Evolutionary conservation across 1,140 invertebrate genomes (phyloP), one percentile per base, ranked within the genome.

Genomic region (Nebria ingens): DNA sequence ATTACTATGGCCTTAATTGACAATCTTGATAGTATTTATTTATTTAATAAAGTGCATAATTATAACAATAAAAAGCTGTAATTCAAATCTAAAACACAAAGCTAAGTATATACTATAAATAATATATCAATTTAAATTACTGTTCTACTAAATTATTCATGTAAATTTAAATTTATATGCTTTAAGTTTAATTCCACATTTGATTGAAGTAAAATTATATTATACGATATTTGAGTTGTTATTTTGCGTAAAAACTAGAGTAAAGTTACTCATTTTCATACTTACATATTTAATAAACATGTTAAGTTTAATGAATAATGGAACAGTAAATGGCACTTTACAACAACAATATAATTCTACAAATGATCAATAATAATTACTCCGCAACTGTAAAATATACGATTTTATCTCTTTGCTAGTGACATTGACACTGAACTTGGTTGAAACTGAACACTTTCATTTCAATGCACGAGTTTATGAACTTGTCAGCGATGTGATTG

Each of bases 351-450:
- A 4, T 13, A 13, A 13, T 4, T 29, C 4, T 29, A 29, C 25
- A 29, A 29, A 6, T 29, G 13, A 29, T 29, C 4, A 29, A 6
- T 6, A 29, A 29, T 4, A 29, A 4, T 6, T 13, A 6, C 25
- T 29, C 25, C 4, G n/a, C n/a, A n/a, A n/a, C n/a, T 9, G 25
- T n/a, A 34, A 34, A 34, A 34, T n/a, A 34, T 9, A 34, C 25
- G 25, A 9, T 34, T n/a, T 34, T 34, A 34, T 9, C 25, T 45
- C 9, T 45, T 12, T 17, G 40, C 9, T 9, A 17, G 9, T 45
- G 40, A 45, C 40, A 45, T 45, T 45, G 40, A 45, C 40, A 45
- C 40, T 45, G 40, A 45, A 45, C 40, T 45, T 45, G 40, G 40
- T 45, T 17, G 3, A 45, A 6, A 12, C 6, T 9, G 17, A 17